Base-by-base conservation (phyloP, 2,888 invertebrate genomes). In the Platerodrilus igneus region DNA sequence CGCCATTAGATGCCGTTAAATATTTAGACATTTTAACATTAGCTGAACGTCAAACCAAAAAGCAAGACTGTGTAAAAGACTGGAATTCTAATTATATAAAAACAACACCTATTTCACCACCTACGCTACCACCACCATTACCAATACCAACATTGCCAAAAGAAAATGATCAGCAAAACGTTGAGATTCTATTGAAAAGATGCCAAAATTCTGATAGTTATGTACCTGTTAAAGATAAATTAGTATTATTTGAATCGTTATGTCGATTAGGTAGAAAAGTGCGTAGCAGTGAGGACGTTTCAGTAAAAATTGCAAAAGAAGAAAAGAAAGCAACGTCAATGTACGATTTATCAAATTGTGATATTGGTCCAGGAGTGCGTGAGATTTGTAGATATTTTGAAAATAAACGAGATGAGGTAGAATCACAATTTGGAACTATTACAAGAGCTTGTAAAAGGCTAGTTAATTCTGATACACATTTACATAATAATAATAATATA, bases 381-480 rank as follows among this genome's bases (percentile, higher is more conserved):
- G 81, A 83, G 58, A 75, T 83, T 67, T 78, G 83, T 51, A 77
- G 81, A 63, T 80, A 81, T 66, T 83, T 83, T 64, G 83, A 82
- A 58, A 77, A 77, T 23, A 65, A 63, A 53, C 55, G 47, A 27
- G 60, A 60, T 18, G 39, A 50, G 10, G 40, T 46, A 18, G 36
- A 41, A 18, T 14, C 40, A 8, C 34, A 41, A 29, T 36, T 21
- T 13, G 34, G 34, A 14, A 37, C 28, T 2, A 41, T 37, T 14
- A 47, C 39, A 29, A 46, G 35, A 13, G 20, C 41, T 8, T 39
- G 36, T 19, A 49, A 48, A 43, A 48, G 55, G 45, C 48, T 55
- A 41, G 48, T 56, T 4, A 44, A 51, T 25, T 57, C 57, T 8
- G 58, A 59, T 32, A 51, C 54, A 19, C 55, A 57, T 32, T 40